Evolutionary conservation across 2,888 invertebrate genomes (phyloP).

Genomic region (Oligia strigilis): DNA sequence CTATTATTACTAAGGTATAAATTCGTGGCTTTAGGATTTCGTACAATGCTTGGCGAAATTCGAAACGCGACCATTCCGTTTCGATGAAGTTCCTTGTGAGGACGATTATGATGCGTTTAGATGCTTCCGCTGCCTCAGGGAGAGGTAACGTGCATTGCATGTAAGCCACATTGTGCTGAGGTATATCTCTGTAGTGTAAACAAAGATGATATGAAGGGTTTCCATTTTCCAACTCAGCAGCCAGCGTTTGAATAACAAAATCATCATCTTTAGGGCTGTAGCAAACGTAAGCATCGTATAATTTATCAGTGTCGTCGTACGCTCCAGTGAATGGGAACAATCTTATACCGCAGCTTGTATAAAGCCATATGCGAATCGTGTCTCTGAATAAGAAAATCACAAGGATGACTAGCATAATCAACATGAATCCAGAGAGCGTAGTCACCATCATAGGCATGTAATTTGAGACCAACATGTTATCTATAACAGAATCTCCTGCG

Average conservation of each 20-base stretch:
- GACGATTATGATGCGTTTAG: conserved; percentile 95
- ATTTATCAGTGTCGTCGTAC: conserved; percentile 95
- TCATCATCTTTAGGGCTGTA: conserved; percentile 98
- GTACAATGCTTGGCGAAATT: conserved; percentile 96
- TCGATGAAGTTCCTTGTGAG: conserved; percentile 96
- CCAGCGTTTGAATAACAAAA: conserved; percentile 96
- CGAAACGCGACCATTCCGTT: conserved; percentile 98
- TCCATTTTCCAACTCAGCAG: conserved; percentile 96
- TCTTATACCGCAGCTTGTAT: conserved; percentile 95
- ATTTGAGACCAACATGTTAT: conserved; percentile 95
- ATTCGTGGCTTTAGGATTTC: conserved; percentile 95
- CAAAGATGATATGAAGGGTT: conserved; percentile 95
- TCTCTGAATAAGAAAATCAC: conserved; percentile 96
- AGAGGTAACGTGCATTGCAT: conserved; percentile 94
- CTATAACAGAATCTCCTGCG: conserved; percentile 95
- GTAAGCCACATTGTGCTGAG: conserved; percentile 92
- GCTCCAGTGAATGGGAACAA: conserved; percentile 93
- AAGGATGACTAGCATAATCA: conserved; percentile 94
- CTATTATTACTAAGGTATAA: conserved; percentile 96
- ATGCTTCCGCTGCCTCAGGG: conserved; percentile 96
- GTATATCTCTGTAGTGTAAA: conserved; percentile 96
- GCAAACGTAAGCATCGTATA: conserved; percentile 98
- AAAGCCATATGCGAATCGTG: conserved; percentile 96
- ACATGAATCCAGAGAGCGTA: conserved; percentile 93
- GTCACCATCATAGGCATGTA: conserved; percentile 96